Conservation (phyloP, 2,888 invertebrate species). For the Nomada lathburiana region DNA sequence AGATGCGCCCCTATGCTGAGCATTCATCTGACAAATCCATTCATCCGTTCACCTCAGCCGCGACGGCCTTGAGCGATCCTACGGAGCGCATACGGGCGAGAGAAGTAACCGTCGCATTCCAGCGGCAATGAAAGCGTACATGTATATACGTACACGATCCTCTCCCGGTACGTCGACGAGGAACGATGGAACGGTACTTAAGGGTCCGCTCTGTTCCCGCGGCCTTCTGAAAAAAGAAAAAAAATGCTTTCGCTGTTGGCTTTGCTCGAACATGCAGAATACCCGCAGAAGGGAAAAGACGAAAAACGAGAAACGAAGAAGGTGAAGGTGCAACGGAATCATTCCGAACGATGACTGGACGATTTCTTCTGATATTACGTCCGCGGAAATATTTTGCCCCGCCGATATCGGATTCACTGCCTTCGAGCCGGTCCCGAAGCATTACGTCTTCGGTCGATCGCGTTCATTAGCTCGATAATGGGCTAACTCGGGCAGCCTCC, state of each 20-base stretch:
- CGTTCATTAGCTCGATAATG: slow-evolving; percentile 62
- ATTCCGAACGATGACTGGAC: slow-evolving; percentile 31
- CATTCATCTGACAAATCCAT: slow-evolving; percentile 67
- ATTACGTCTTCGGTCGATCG: slow-evolving; percentile 29
- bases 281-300: not conserved
- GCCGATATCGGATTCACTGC: slow-evolving; percentile 30
- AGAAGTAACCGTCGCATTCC: slow-evolving; percentile 65
- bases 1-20: slow-evolving; percentile 53
- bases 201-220: slow-evolving; percentile 20
- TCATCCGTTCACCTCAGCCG: slow-evolving; percentile 62
- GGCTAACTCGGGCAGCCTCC: slow-evolving; percentile 34
- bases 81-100: slow-evolving; percentile 42
- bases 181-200: slow-evolving; percentile 54
- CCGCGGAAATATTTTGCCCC: slow-evolving; percentile 33
- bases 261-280: not conserved
- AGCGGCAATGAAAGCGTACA: slow-evolving; percentile 47
- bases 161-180: slow-evolving; percentile 29
- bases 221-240: not conserved
- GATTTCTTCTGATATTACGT: not conserved
- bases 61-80: slow-evolving; percentile 60
- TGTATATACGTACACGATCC: slow-evolving; percentile 8
- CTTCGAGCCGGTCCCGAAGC: slow-evolving; percentile 21
- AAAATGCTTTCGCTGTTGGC: slow-evolving; percentile 7
- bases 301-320: not conserved
- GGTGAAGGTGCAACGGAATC: slow-evolving; percentile 4